Percentiles rank a stretch among this genome's conserved stretches.
Evolutionary conservation across 2,888 invertebrate genomes (phyloP).

Genomic region (Sesamia inferens): DNA sequence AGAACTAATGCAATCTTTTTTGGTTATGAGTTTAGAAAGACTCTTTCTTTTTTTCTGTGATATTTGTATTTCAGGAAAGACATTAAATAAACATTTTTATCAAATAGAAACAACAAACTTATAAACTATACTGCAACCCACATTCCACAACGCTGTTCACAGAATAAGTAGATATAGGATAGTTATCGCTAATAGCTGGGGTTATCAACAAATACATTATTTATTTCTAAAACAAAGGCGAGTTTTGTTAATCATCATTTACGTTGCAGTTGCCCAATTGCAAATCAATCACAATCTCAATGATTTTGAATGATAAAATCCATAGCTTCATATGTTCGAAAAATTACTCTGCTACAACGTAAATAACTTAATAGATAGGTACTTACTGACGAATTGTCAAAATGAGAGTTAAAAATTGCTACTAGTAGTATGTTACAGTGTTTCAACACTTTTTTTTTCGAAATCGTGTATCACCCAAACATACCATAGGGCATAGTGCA

Average conservation of each 20-base stretch:
- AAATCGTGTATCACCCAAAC: not conserved
- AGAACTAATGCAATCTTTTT: slow-evolving; percentile 25
- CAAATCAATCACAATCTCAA: not conserved
- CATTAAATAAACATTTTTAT: no score
- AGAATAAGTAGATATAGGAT: not conserved
- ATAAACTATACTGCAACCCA: not conserved
- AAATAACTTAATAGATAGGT: not conserved
- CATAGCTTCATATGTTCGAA: not conserved
- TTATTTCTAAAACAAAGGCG: not conserved
- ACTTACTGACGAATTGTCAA: not conserved
- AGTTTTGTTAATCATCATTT: not conserved
- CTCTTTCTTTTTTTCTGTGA: not conserved
- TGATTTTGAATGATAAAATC: not conserved
- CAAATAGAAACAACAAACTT: not conserved
- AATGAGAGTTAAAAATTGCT: not conserved
- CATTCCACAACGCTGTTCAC: not conserved
- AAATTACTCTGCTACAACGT: not conserved
- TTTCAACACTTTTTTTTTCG: not conserved
- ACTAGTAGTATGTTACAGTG: not conserved
- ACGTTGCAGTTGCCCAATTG: not conserved
- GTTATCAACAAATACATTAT: not conserved
- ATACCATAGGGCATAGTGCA: not conserved
- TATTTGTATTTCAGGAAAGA: slow-evolving; percentile 1
- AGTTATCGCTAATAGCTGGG: not conserved
- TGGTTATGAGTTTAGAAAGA: not conserved